A percentile compares a stretch with the other conserved stretches of the same genome.
phyloP scores from a whole-genome alignment of 2,888 invertebrate genomes.

The Ophioninae sp. region DNA sequence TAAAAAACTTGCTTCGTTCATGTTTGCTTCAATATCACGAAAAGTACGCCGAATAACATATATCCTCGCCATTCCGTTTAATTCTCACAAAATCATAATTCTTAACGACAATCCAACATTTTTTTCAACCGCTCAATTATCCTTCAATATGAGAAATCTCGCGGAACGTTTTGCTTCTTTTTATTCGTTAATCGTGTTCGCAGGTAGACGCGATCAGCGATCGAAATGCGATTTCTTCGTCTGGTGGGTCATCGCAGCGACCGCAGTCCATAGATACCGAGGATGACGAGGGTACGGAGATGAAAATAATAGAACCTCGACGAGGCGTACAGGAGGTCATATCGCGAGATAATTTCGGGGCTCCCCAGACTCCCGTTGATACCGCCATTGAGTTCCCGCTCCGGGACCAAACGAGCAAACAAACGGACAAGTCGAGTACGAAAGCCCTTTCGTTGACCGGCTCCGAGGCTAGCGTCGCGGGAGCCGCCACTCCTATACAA shows the following conservation, averaged over 20 bases:
- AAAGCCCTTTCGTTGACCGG: constrained; percentile 74
- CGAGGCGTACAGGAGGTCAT: constrained; percentile 76
- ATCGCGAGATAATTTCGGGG: constrained; percentile 76
- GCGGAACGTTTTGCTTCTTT: too few relatives aligned
- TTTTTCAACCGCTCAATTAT: too few relatives aligned
- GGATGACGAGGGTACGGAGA: constrained; percentile 79
- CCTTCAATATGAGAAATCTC: too few relatives aligned
- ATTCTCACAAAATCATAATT: too few relatives aligned
- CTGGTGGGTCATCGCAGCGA: constrained; percentile 72
- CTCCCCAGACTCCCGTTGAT: constrained; percentile 77
- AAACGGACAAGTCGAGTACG: constrained; percentile 72
- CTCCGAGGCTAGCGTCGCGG: constrained; percentile 66
- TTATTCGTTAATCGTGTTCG: neutral
- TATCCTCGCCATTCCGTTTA: too few relatives aligned
- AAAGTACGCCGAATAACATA: too few relatives aligned
- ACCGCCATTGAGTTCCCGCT: constrained; percentile 77
- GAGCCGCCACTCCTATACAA: constrained; percentile 69
- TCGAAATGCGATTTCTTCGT: constrained; percentile 73
- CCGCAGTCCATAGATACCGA: constrained; percentile 74
- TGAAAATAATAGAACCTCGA: constrained; percentile 79
- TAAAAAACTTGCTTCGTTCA: too few relatives aligned
- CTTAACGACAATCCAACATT: too few relatives aligned
- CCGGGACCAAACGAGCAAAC: constrained; percentile 75
- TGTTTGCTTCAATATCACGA: too few relatives aligned
- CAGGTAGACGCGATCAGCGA: constrained; percentile 74